These are phyloP conservation scores for Threskiornis aethiopicus DNA, from an alignment of 2,797 vertebrate species.

Conservation along the genomic window DNA sequence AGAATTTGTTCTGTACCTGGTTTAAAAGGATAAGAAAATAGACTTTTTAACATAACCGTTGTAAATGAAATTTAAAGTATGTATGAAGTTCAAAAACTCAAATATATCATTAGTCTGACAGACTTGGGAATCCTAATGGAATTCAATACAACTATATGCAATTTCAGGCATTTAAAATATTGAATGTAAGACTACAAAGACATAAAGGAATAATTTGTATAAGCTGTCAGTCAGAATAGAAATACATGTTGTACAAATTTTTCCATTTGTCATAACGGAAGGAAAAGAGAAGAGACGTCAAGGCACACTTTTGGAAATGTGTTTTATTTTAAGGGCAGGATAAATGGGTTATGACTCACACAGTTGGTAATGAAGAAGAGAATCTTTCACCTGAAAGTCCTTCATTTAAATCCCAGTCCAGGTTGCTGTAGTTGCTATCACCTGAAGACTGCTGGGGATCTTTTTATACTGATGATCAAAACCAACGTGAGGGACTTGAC, in stretches of 20 bases:
- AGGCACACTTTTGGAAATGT: background rate
- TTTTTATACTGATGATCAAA: background rate
- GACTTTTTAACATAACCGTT: background rate
- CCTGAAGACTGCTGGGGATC: background rate
- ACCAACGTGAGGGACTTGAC: background rate
- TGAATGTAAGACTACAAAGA: conserved; percentile 14
- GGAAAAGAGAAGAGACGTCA: background rate
- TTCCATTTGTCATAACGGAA: conserved; percentile 29
- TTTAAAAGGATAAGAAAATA: background rate
- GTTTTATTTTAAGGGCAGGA: background rate
- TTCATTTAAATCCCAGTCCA: background rate
- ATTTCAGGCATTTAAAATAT: conserved; percentile 43
- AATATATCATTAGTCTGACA: background rate
- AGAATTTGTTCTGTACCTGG: background rate
- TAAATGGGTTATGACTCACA: background rate
- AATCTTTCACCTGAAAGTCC: background rate
- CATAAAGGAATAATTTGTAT: conserved; percentile 35
- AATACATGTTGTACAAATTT: background rate
- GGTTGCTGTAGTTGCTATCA: background rate
- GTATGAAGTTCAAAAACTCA: background rate
- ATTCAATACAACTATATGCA: background rate
- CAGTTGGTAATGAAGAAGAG: background rate
- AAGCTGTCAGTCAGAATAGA: conserved; percentile 40
- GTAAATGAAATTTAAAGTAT: background rate
- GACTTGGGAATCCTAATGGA: background rate